A percentile compares a stretch with the other conserved stretches of the same genome.
These are phyloP conservation scores for Acanthococcus lagerstroemiae DNA, from an alignment of 2,888 invertebrate species.

Conservation along the genomic window DNA sequence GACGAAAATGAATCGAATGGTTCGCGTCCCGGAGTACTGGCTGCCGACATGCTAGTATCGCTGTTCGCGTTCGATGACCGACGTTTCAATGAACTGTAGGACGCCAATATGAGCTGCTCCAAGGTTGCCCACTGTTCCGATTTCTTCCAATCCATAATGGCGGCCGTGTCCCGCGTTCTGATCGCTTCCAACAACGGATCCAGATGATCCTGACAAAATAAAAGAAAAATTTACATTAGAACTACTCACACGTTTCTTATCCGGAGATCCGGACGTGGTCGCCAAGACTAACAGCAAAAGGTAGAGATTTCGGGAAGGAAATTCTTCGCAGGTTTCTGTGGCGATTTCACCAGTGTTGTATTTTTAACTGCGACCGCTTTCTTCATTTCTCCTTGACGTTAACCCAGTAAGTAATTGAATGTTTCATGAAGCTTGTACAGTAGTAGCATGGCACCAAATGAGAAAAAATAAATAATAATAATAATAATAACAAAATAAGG, in stretches of 20 bases:
- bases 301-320: too few species aligned
- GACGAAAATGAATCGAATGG: conserved; percentile 37
- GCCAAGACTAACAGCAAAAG: neutral
- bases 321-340: too few species aligned
- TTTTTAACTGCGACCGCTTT: too few species aligned
- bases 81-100: conserved; percentile 41
- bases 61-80: conserved; percentile 39
- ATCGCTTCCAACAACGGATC: conserved; percentile 68
- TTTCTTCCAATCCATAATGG: conserved; percentile 67
- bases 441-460: too few species aligned
- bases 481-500: too few species aligned
- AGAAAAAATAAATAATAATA: too few species aligned
- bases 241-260: neutral
- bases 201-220: conserved; percentile 52
- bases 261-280: neutral
- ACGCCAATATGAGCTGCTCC: conserved; percentile 60
- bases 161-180: conserved; percentile 54
- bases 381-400: too few species aligned
- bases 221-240: neutral
- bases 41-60: conserved; percentile 34
- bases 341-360: too few species aligned
- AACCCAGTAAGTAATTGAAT: too few species aligned
- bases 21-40: conserved; percentile 37
- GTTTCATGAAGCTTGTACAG: too few species aligned
- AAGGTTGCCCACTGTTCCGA: conserved; percentile 83